Percentiles rank a stretch among this genome's conserved stretches.
phyloP scores from a whole-genome alignment of 2,888 invertebrate species.

The Capitulum mitella region DNA sequence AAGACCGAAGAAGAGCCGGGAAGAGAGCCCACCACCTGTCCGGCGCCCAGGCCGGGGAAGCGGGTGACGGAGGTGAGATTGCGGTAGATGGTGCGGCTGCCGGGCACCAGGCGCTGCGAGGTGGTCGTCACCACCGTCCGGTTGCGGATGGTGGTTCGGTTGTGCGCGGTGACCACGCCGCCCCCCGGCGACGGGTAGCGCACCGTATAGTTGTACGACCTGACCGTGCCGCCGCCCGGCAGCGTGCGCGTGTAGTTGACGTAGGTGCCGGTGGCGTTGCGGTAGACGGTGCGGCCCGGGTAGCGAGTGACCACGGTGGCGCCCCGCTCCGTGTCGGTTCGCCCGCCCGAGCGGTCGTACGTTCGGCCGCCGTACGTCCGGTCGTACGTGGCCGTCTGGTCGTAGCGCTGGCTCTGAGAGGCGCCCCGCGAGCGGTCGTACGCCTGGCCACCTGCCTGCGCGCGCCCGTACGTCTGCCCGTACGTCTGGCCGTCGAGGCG shows the following conservation, averaged over 20 bases:
- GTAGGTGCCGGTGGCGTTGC: conserved; percentile 24
- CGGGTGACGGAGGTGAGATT: neutral
- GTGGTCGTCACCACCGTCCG: conserved; percentile 14
- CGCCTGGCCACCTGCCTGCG: neutral
- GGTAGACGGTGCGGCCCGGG: conserved; percentile 25
- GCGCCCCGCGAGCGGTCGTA: neutral
- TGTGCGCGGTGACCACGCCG: conserved; percentile 14
- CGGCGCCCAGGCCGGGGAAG: neutral
- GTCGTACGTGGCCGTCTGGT: conserved; percentile 28
- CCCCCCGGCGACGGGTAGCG: neutral
- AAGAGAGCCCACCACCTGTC: neutral
- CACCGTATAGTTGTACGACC: neutral
- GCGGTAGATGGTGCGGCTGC: neutral
- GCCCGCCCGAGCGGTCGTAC: neutral
- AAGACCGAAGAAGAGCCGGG: neutral
- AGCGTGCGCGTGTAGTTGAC: conserved; percentile 13
- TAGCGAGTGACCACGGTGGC: neutral
- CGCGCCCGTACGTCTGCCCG: neutral
- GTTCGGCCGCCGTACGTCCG: neutral
- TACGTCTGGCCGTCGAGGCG: neutral
- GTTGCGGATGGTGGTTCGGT: conserved; percentile 14
- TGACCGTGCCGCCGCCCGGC: conserved; percentile 7
- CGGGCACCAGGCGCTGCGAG: neutral
- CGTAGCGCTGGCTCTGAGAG: conserved; percentile 26
- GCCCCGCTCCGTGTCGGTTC: neutral